Percentiles rank a stretch among this genome's conserved stretches.
Evolutionary conservation across 2,797 vertebrate genomes (phyloP).

Genomic region (Neosilurus mollespiculum): DNA sequence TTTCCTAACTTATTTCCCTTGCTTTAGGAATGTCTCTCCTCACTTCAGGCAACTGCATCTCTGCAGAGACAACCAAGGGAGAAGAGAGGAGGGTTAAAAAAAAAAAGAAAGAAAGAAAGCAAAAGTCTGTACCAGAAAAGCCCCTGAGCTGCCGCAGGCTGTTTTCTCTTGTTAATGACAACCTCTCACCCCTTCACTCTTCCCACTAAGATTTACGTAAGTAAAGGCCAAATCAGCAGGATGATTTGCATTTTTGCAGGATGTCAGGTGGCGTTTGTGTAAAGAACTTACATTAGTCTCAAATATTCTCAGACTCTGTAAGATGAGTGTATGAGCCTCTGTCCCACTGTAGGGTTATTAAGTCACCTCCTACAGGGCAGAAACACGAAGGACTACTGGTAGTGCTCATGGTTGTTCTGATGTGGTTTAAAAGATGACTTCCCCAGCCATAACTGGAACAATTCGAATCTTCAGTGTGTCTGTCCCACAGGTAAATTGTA

Average conservation of each 20-base stretch:
- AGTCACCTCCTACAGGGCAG: not conserved
- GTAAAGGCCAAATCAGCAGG: constrained; percentile 71
- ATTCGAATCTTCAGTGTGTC: not conserved
- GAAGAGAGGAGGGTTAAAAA: constrained; percentile 39
- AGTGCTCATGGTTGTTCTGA: constrained; percentile 20
- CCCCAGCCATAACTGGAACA: not conserved
- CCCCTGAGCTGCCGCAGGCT: constrained; percentile 64
- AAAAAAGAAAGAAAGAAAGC: constrained; percentile 40
- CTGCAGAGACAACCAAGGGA: constrained; percentile 35
- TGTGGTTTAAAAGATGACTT: constrained; percentile 12
- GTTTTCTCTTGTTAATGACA: constrained; percentile 77
- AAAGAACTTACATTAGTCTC: constrained; percentile 38
- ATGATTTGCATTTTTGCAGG: constrained; percentile 67
- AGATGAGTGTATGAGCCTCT: constrained; percentile 23
- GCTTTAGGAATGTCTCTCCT: constrained; percentile 24
- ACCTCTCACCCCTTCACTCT: constrained; percentile 71
- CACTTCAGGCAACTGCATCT: constrained; percentile 49
- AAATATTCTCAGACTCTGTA: constrained; percentile 41
- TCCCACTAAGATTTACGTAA: constrained; percentile 72
- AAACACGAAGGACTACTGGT: not conserved
- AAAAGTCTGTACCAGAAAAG: constrained; percentile 61
- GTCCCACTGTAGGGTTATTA: constrained; percentile 20
- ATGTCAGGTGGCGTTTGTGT: constrained; percentile 70
- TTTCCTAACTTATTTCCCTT: constrained; percentile 49
- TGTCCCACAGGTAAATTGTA: not conserved